Conservation (phyloP, 2,113 vertebrate genomes). For the Pituophis catenifer region DNA sequence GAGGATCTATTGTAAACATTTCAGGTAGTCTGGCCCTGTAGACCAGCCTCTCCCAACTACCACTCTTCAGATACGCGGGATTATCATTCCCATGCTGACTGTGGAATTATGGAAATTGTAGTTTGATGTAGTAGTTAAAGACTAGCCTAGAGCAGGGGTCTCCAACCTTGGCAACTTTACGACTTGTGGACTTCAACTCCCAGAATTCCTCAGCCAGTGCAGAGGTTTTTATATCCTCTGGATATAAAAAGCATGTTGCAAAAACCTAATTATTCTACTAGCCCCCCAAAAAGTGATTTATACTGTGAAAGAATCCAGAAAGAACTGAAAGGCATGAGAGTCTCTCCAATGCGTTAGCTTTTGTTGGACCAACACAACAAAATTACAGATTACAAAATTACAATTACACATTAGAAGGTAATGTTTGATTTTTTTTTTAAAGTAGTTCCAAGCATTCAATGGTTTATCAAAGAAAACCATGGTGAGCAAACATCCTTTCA, state of each 20-base stretch:
- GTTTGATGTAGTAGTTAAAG: not conserved
- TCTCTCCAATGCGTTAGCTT: too few relatives aligned
- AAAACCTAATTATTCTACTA: not conserved
- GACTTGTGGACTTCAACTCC: too few relatives aligned
- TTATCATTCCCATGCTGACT: not conserved
- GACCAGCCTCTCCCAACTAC: not conserved
- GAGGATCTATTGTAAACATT: not conserved
- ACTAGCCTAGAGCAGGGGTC: not conserved
- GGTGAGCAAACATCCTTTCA: not conserved
- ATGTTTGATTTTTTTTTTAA: not conserved
- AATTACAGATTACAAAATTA: too few relatives aligned
- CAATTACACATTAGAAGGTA: too few relatives aligned
- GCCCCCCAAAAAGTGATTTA: not conserved
- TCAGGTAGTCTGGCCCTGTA: not conserved
- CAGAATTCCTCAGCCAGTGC: too few relatives aligned
- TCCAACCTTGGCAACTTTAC: too few relatives aligned
- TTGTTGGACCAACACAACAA: not conserved
- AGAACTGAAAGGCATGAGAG: not conserved
- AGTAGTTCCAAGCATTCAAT: not conserved
- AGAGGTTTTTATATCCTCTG: not conserved
- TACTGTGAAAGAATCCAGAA: not conserved
- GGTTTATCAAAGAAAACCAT: not conserved
- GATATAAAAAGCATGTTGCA: not conserved
- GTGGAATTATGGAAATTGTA: not conserved
- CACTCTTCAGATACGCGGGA: not conserved